phyloP scores from a whole-genome alignment of 2,888 invertebrate genomes.

The Myopa tessellatipennis region DNA sequence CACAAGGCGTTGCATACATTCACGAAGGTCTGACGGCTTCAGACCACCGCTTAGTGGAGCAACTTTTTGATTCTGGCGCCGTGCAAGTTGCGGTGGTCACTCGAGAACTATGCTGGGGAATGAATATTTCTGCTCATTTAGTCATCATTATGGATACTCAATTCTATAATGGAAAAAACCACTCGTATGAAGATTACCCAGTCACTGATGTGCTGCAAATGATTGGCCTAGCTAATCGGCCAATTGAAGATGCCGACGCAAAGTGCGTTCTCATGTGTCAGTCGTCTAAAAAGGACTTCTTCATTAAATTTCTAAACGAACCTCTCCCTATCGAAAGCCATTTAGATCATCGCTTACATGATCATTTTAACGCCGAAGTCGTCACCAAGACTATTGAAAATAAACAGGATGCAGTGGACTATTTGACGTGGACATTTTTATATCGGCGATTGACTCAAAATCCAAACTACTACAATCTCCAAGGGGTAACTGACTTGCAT shows the following conservation, averaged over 20 bases:
- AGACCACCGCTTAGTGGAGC: conserved; percentile 92
- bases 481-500: conserved; percentile 96
- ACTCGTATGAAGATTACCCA: conserved; percentile 97
- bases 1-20: conserved; percentile 96
- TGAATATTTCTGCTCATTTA: conserved; percentile 91
- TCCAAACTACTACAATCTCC: conserved; percentile 98
- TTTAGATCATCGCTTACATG: conserved; percentile 96
- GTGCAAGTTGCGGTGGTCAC: conserved; percentile 94
- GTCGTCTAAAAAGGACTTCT: conserved; percentile 97
- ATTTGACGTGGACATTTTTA: conserved; percentile 98
- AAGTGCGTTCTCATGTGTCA: conserved; percentile 98
- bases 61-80: conserved; percentile 92
- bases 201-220: conserved; percentile 97
- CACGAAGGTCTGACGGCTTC: conserved; percentile 91
- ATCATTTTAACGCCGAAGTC: conserved; percentile 99
- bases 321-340: conserved; percentile 98
- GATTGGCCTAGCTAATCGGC: conserved; percentile 96
- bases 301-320: conserved; percentile 97
- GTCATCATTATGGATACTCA: conserved; percentile 98
- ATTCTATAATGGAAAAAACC: conserved; percentile 84
- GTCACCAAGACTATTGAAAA: conserved; percentile 99
- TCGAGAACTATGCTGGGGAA: conserved; percentile 91
- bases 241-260: conserved; percentile 90
- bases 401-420: conserved; percentile 99
- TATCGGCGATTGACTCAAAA: conserved; percentile 97